Evolutionary conservation across 2,797 vertebrate genomes (phyloP), one percentile per base, ranked within the genome.

Genomic region (Darevskia nairensis): DNA sequence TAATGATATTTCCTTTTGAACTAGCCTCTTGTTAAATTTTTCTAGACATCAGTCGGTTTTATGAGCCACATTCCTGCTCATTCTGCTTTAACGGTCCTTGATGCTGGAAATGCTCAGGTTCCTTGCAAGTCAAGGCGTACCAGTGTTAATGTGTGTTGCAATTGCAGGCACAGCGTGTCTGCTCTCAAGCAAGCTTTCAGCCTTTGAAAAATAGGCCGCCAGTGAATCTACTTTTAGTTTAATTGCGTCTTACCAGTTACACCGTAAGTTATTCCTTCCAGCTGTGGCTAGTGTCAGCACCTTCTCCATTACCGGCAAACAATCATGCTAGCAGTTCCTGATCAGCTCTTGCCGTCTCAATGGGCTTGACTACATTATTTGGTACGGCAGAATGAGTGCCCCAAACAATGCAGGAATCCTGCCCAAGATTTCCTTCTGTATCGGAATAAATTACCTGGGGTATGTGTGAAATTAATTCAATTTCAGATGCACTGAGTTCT

Each of bases 1-100:
- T 80, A 90, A 91, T 88, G 59, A 44, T 66, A 85, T 83, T 81
- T 88, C 84, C 89, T 90, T 94, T 92, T 92, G 94, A 95, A 91
- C 87, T 0, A 6, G 25, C 13, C 41, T 92, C 85, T 59, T 89
- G 89, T 81, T 75, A 75, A 66, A 72, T 86, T 83, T 66, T 25
- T 2, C 55, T 4, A 41, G 41, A 17, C 50, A n/a, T 83, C 86
- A 77, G 85, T 85, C 1, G 1, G 32, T 90, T 84, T 89, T 64
- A 29, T 88, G 85, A 92, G 39, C 82, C 64, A 68, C 50, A 75
- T 55, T 90, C 85, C 19, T 1, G 41, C 55, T 68, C 35, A 15
- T 35, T 41, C 19, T 5, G 3, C 69, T 79, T 82, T 81, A 46
- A 75, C 79, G 74, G 15, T 87, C 83, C 35, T 0, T 1, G 77